Base-by-base conservation (phyloP, 2,888 invertebrate species). In the Ectemnius lituratus region DNA sequence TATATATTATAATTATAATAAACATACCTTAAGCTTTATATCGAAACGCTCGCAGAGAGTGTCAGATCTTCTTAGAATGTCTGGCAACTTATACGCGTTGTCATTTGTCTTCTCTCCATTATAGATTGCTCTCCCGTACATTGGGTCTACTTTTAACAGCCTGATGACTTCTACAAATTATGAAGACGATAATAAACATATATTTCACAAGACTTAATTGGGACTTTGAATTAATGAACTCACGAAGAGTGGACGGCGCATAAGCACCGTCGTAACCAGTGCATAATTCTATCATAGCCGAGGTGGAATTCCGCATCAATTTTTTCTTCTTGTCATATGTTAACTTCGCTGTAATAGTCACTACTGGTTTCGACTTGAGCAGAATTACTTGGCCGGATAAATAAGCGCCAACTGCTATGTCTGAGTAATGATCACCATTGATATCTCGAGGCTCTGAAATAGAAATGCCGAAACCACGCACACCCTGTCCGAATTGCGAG, bases 401-500 rank as follows among this genome's bases (percentile, higher is more conserved):
- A 77, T 90, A 91, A 18, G 92, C 88, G 6, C 92, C 92, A 6
- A 91, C 83, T 2, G 88, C 89, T 16, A 91, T 59, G 81, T 91
- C 91, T 70, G 79, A 77, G 73, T 91, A 91, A 27, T 79, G 80
- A 78, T 92, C 92, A 2, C 73, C 78, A 70, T 92, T 91, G 47
- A 92, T 75, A 67, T 92, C 92, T n/a, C 88, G 77, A 0, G 90
- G 90, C 47, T 87, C 81, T 2, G 91, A 89, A 52, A 92, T 85
- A 28, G 91, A 89, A 65, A 90, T 89, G 2, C 92, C 92, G 78
- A 92, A 92, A 16, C 92, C 92, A 59, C 84, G 84, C 23, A 91
- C 74, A 0, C 59, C 63, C 1, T 76, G 45, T 8, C 84, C 79
- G 14, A 91, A 77, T 37, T 83, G 75, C 23, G 77, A 73, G 5